phyloP scores from a whole-genome alignment of 2,888 invertebrate species.

The Amorpha juglandis region DNA sequence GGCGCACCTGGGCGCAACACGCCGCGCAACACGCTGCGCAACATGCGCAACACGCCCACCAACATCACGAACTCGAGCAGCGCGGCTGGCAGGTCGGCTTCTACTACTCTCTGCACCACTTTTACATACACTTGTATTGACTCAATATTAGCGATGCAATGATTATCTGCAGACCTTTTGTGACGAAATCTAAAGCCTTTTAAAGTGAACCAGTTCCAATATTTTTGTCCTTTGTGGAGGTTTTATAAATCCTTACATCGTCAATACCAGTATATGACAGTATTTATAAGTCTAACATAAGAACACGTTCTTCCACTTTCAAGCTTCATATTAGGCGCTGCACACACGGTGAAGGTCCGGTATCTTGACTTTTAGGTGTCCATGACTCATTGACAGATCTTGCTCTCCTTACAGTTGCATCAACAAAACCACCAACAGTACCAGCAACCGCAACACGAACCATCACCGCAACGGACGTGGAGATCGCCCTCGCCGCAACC shows the following conservation, averaged over 20 bases:
- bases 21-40: conserved; percentile 45
- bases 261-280: neutral
- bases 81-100: conserved; percentile 74
- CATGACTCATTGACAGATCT: conserved; percentile 25
- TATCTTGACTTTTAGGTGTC: neutral
- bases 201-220: too few species aligned
- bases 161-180: neutral
- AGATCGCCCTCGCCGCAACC: conserved; percentile 71
- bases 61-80: conserved; percentile 85
- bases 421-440: conserved; percentile 61
- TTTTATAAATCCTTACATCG: neutral
- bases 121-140: conserved; percentile 7
- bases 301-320: conserved; percentile 6
- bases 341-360: conserved; percentile 17
- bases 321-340: conserved; percentile 32
- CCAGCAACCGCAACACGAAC: conserved; percentile 56
- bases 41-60: conserved; percentile 39
- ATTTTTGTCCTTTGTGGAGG: neutral
- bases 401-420: conserved; percentile 58
- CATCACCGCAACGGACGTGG: conserved; percentile 68
- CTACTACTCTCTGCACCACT: conserved; percentile 27
- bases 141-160: conserved; percentile 22
- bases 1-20: conserved; percentile 88
- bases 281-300: neutral
- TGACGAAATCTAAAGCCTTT: too few species aligned